These are phyloP conservation scores for Bos taurus DNA, from an alignment of 2,113 vertebrate genomes.

Conservation along the genomic window DNA sequence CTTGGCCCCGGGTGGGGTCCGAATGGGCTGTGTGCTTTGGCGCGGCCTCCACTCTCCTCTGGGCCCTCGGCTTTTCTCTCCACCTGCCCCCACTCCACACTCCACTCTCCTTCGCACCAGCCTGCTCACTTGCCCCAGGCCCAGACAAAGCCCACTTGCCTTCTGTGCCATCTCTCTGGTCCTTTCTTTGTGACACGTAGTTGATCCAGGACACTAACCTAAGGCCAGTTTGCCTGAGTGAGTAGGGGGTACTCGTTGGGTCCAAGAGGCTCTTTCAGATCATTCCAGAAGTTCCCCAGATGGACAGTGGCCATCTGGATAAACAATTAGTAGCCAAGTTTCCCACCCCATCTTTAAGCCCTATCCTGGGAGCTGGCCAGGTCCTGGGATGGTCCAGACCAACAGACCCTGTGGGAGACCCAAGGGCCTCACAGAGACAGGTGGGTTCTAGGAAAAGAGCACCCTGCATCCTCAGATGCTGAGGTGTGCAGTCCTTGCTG, in stretches of 20 bases:
- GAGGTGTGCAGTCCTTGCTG: background rate
- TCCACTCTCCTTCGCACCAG: background rate
- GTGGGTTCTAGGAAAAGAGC: background rate
- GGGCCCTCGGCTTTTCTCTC: rapidly evolving
- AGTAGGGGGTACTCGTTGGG: background rate
- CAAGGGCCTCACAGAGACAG: background rate
- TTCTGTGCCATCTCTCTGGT: background rate
- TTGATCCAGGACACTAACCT: background rate
- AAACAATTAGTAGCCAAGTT: rapidly evolving
- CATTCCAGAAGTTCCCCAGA: background rate
- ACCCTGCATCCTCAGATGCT: background rate
- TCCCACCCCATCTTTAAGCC: background rate
- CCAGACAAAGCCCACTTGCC: background rate
- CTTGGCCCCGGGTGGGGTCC: background rate
- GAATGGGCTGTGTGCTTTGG: background rate
- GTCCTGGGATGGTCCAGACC: background rate
- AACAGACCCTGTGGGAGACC: background rate
- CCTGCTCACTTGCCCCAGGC: no score
- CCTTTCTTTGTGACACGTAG: background rate
- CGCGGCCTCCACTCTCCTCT: background rate
- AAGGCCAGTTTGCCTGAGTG: background rate
- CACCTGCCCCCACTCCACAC: rapidly evolving
- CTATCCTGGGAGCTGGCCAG: background rate
- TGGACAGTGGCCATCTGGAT: background rate
- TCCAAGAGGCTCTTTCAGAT: background rate